Conservation (phyloP, 2,113 vertebrate species). For the Coregonus clupeaformis region DNA sequence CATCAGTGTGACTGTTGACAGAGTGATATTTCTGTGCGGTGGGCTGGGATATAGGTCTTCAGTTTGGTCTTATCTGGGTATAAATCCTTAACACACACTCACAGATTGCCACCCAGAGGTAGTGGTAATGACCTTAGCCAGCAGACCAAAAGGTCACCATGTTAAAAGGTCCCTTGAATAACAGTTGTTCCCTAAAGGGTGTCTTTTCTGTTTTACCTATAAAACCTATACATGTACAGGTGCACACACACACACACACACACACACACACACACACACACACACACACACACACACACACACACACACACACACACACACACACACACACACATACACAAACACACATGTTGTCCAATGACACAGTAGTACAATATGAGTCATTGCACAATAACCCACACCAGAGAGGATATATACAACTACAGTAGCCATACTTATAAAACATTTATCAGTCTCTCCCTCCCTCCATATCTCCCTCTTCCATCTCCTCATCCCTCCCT, state of each 20-base stretch:
- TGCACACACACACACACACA: neutral
- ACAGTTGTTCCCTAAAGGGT: too few species aligned
- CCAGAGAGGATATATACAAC: constrained; percentile 58
- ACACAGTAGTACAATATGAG: constrained; percentile 18
- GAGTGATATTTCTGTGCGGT: constrained; percentile 2
- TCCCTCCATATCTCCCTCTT: constrained; percentile 2
- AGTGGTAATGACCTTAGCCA: neutral
- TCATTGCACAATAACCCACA: constrained; percentile 46
- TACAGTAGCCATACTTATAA: constrained; percentile 46
- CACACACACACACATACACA: neutral
- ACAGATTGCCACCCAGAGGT: neutral
- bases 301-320: constrained; percentile 13
- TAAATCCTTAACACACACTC: neutral
- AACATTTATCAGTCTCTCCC: constrained; percentile 58
- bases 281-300: constrained; percentile 2
- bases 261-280: constrained; percentile 1
- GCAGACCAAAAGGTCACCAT: neutral
- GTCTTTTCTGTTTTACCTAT: too few species aligned
- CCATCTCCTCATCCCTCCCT: neutral
- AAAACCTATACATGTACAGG: constrained; percentile 1
- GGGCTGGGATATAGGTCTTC: constrained; percentile 1
- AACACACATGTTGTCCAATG: neutral
- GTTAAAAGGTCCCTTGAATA: too few species aligned
- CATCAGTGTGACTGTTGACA: constrained; percentile 42
- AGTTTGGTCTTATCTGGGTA: neutral